These are phyloP conservation scores for Toxotes chatareus DNA, from an alignment of 2,113 vertebrate species.

Conservation along the genomic window DNA sequence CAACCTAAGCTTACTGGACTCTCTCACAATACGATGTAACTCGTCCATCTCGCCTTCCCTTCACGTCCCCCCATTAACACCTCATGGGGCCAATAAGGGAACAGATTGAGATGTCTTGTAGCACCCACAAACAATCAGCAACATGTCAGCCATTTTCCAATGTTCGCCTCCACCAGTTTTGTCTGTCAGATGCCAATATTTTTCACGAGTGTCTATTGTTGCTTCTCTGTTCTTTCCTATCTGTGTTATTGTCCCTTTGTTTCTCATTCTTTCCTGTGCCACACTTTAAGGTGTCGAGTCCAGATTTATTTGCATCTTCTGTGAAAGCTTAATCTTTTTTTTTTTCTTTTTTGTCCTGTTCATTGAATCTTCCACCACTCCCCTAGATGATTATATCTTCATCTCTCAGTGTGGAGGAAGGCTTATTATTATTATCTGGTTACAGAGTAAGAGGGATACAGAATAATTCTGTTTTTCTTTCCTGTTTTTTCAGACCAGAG, in stretches of 20 bases:
- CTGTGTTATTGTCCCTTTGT: slow-evolving; percentile 13
- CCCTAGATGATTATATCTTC: slow-evolving; percentile 30
- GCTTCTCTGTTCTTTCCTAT: slow-evolving; percentile 23
- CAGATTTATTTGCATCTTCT: slow-evolving; percentile 46
- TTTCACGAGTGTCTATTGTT: slow-evolving; percentile 23
- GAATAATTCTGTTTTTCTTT: neutral
- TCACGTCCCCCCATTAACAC: slow-evolving; percentile 30
- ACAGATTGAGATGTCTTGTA: slow-evolving; percentile 36
- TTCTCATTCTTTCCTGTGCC: slow-evolving; percentile 11
- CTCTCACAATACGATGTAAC: neutral
- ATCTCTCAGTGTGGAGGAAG: neutral
- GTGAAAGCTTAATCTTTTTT: slow-evolving; percentile 18
- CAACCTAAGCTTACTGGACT: slow-evolving; percentile 48
- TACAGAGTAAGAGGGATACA: neutral
- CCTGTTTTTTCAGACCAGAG: neutral
- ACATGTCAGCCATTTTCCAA: slow-evolving; percentile 31
- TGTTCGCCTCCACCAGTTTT: slow-evolving; percentile 19
- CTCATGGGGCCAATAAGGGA: slow-evolving; percentile 27
- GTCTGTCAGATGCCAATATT: slow-evolving; percentile 42
- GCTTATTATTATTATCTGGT: slow-evolving; percentile 33
- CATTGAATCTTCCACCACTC: slow-evolving; percentile 35
- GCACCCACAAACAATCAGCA: slow-evolving; percentile 20
- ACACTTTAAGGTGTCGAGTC: slow-evolving; percentile 13
- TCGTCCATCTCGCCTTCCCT: slow-evolving; percentile 7
- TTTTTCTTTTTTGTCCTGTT: slow-evolving; percentile 28